Evolutionary conservation across 2,888 invertebrate species (phyloP).

Genomic region (Agrilus mali): DNA sequence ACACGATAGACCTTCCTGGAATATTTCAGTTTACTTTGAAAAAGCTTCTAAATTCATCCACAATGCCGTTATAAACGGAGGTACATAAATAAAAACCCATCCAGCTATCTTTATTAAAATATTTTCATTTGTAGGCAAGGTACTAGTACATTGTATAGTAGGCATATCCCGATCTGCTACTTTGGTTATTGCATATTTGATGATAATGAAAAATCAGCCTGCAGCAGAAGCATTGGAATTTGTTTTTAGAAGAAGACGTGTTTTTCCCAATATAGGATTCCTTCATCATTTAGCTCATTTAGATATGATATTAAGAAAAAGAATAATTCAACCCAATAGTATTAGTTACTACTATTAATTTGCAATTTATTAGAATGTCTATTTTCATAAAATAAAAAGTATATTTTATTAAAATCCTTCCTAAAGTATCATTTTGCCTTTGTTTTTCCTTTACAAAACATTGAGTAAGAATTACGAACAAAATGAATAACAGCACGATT

Average conservation of each 20-base stretch:
- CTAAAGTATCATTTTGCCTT: no score
- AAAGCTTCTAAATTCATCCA: constrained; percentile 73
- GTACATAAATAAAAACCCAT: constrained; percentile 36
- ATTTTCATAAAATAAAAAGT: no score
- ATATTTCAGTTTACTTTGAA: constrained; percentile 71
- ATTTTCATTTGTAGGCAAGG: constrained; percentile 48
- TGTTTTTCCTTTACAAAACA: no score
- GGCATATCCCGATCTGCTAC: constrained; percentile 75
- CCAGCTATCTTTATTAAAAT: background rate
- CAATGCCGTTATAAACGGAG: constrained; percentile 57
- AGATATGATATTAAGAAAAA: constrained; percentile 29
- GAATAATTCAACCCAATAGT: constrained; percentile 9
- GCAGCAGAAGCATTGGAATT: constrained; percentile 58
- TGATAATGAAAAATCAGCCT: constrained; percentile 64
- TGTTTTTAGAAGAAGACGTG: constrained; percentile 56
- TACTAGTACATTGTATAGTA: constrained; percentile 68
- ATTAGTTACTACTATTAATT: no score
- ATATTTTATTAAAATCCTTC: no score
- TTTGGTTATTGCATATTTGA: constrained; percentile 66
- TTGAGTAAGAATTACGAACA: no score
- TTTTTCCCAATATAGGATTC: constrained; percentile 73
- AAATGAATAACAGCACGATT: no score
- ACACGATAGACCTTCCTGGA: constrained; percentile 63
- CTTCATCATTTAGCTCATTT: constrained; percentile 62
- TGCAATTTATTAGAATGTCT: no score